phyloP scores from a whole-genome alignment of 1,140 invertebrate species.

The Drosophila melanica region DNA sequence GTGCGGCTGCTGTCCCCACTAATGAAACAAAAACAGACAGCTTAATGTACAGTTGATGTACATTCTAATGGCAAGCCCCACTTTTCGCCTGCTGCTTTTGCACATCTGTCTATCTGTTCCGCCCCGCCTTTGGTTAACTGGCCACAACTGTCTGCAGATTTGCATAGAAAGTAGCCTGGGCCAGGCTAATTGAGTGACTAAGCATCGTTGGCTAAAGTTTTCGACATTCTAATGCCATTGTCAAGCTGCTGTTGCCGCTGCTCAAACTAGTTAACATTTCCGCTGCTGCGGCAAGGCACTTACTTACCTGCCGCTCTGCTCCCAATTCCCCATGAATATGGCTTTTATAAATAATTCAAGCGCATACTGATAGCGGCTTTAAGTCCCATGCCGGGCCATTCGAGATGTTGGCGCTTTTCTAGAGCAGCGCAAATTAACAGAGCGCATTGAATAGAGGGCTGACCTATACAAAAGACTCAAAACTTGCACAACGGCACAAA shows the following conservation, averaged over 20 bases:
- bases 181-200: slow-evolving; percentile 77
- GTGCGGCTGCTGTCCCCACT: slow-evolving; percentile 49
- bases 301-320: slow-evolving; percentile 36
- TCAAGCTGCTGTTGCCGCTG: slow-evolving; percentile 58
- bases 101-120: background rate
- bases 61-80: slow-evolving; percentile 64
- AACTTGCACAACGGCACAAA: slow-evolving; percentile 52
- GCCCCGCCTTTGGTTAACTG: slow-evolving; percentile 6
- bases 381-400: slow-evolving; percentile 44
- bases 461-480: slow-evolving; percentile 55
- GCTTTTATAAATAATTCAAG: slow-evolving; percentile 81
- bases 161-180: slow-evolving; percentile 69
- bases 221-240: slow-evolving; percentile 80
- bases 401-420: slow-evolving; percentile 51
- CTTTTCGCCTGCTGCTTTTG: background rate
- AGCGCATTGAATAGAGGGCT: slow-evolving; percentile 69
- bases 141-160: slow-evolving; percentile 61
- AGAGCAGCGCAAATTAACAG: slow-evolving; percentile 74
- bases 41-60: slow-evolving; percentile 82
- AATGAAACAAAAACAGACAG: slow-evolving; percentile 81
- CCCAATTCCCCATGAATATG: slow-evolving; percentile 70
- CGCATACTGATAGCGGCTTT: slow-evolving; percentile 71
- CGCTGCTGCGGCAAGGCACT: slow-evolving; percentile 37
- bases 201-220: slow-evolving; percentile 64
- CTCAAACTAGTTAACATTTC: slow-evolving; percentile 77